These are phyloP conservation scores for Arbacia lixula DNA, from an alignment of 53 echinoderm and acorn worm species.

Conservation along the genomic window DNA sequence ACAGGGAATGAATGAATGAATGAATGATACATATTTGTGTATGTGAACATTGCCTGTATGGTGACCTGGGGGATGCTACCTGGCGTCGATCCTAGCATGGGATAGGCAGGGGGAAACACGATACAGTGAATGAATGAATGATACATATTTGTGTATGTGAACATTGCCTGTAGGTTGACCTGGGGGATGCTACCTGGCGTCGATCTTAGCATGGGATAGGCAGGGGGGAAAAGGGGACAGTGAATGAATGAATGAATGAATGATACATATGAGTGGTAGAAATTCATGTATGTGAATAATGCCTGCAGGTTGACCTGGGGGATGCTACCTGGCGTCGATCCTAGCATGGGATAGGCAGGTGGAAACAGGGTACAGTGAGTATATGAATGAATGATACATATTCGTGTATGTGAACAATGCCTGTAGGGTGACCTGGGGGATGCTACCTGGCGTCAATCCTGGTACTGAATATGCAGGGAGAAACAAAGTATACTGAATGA, in stretches of 20 bases:
- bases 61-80: slow-evolving; percentile 66
- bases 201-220: neutral
- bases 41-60: slow-evolving; percentile 74
- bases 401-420: no score
- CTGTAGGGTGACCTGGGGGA: slow-evolving; percentile 66
- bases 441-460: slow-evolving; percentile 26
- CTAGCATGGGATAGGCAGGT: no score
- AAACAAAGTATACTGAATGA: no score
- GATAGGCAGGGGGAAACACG: neutral
- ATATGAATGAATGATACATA: no score
- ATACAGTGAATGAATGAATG: neutral
- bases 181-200: slow-evolving; percentile 52
- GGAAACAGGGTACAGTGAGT: no score
- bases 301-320: slow-evolving; percentile 83
- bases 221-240: no score
- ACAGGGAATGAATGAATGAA: no score
- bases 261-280: no score
- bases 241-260: no score
- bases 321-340: slow-evolving; percentile 55
- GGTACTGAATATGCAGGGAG: neutral
- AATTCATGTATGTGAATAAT: slow-evolving; percentile 64
- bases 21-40: no score
- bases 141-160: neutral
- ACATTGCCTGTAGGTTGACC: slow-evolving; percentile 64
- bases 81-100: slow-evolving; percentile 11